Evolutionary conservation across 2,113 vertebrate genomes (phyloP), one percentile per base, ranked within the genome.

Genomic region (Peromyscus polionotus): DNA sequence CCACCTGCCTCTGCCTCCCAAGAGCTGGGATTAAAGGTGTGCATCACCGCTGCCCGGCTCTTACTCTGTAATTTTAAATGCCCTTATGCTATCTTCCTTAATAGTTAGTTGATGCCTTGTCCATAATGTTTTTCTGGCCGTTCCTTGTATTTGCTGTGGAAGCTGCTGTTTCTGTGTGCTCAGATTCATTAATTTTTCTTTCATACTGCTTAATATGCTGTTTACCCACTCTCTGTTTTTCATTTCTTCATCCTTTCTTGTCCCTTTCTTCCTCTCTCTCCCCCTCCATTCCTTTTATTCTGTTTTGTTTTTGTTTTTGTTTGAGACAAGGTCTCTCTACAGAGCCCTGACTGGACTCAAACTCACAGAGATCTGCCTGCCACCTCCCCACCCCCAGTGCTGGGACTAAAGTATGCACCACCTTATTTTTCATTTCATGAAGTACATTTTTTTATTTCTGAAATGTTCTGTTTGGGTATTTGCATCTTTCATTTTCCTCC

Each of bases 371-470:
- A 36, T 33, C 28, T 13, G 3, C 48, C 45, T 48, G 8, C 3
- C 45, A 0, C 14, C 48, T 31, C 45, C 31, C 39, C 12, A 0
- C 9, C 20, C 72, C 19, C 45, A 77, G 19, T 77, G 24, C 26
- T 80, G 28, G 13, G 6, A 54, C 54, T 79, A 28, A 76, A 76
- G 22, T 42, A 76, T 26, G 22, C 20, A 45, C 39, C 73, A 79
- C 48, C 7, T 54, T 80, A 54, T 80, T 80, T 76, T 80, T 80
- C 28, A 80, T 92, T 92, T 72, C 19, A 88, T 65, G 42, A 70
- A 77, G 36, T 93, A 63, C 31, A 28, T 91, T 6, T 81, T 91
- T 95, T 97, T 88, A 87, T 86, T 28, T 94, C 31, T 85, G 36
- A 6, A 51, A 48, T 39, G 28, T 84, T 77, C 31, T 59, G n/a